Percentiles rank a stretch among this genome's conserved stretches.
Conservation (phyloP, 2,888 invertebrate genomes). For the Molorchus minor region DNA sequence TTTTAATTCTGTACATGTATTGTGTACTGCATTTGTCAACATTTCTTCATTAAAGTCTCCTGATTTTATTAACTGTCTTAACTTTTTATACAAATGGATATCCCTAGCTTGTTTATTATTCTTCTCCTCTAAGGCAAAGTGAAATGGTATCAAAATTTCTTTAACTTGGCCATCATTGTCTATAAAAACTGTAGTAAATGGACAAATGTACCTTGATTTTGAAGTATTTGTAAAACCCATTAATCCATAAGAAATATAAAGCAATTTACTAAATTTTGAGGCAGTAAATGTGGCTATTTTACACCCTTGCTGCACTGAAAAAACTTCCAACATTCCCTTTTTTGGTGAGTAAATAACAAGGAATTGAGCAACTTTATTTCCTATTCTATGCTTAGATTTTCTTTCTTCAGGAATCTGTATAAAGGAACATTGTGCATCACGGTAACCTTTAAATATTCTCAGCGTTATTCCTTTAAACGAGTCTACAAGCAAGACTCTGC, state of each 20-base stretch:
- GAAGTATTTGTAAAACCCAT: conserved; percentile 74
- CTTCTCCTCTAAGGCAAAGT: conserved; percentile 86
- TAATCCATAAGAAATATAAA: conserved; percentile 83
- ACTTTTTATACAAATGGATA: conserved; percentile 82
- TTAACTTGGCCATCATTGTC: conserved; percentile 86
- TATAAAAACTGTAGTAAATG: conserved; percentile 80
- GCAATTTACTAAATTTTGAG: conserved; percentile 80
- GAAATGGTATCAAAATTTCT: conserved; percentile 88
- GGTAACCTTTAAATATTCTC: conserved; percentile 93
- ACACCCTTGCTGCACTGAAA: conserved; percentile 89
- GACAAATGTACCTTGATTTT: conserved; percentile 67
- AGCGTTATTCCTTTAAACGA: conserved; percentile 80
- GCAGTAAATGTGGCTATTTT: conserved; percentile 92
- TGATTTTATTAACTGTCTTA: conserved; percentile 71
- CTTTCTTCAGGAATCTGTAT: conserved; percentile 80
- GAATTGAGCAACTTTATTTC: conserved; percentile 74
- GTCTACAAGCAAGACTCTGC: conserved; percentile 88
- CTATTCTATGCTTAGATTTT: conserved; percentile 52
- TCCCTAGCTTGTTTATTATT: conserved; percentile 89
- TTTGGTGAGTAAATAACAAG: conserved; percentile 93
- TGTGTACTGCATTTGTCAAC: conserved; percentile 66
- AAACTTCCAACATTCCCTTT: conserved; percentile 92
- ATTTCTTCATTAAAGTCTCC: conserved; percentile 65
- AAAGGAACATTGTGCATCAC: conserved; percentile 96
- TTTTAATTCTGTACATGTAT: conserved; percentile 71